These are phyloP conservation scores for Napeogenes sylphis DNA, from an alignment of 2,888 invertebrate species.

Conservation along the genomic window DNA sequence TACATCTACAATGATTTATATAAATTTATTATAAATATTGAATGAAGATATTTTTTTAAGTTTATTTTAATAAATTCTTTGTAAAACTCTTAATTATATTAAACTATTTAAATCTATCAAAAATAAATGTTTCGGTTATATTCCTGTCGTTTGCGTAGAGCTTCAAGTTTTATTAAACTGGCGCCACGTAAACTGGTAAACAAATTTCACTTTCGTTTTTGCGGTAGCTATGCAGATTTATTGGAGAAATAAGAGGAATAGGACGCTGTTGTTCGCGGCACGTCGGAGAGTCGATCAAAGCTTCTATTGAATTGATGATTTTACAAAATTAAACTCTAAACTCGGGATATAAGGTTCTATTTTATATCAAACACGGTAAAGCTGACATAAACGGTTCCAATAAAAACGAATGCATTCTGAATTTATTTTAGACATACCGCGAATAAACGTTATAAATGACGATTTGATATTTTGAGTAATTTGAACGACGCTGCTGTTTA, in stretches of 20 bases:
- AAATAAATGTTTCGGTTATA: background rate
- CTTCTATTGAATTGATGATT: background rate
- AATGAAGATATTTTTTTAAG: too few relatives aligned
- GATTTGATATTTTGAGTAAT: constrained; percentile 3
- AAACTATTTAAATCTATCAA: too few relatives aligned
- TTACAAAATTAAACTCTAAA: constrained; percentile 5
- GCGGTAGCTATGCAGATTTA: constrained; percentile 18
- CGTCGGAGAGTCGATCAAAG: constrained; percentile 15
- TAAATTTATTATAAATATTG: too few relatives aligned
- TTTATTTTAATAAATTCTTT: too few relatives aligned
- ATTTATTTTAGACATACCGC: constrained; percentile 7
- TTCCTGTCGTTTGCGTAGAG: background rate
- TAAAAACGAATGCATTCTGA: constrained; percentile 19
- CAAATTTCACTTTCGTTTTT: constrained; percentile 20
- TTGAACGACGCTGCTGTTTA: constrained; percentile 28
- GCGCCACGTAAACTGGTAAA: constrained; percentile 13
- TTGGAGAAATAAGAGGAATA: constrained; percentile 25
- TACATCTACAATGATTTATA: background rate
- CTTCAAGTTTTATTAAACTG: constrained; percentile 8
- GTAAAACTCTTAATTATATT: too few relatives aligned
- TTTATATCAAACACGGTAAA: background rate
- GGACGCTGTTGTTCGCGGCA: constrained; percentile 22
- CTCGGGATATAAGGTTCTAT: background rate
- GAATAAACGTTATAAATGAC: constrained; percentile 7
- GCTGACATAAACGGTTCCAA: constrained; percentile 9